These are phyloP conservation scores for Gila robusta DNA, from an alignment of 2,797 vertebrate genomes.

Conservation along the genomic window DNA sequence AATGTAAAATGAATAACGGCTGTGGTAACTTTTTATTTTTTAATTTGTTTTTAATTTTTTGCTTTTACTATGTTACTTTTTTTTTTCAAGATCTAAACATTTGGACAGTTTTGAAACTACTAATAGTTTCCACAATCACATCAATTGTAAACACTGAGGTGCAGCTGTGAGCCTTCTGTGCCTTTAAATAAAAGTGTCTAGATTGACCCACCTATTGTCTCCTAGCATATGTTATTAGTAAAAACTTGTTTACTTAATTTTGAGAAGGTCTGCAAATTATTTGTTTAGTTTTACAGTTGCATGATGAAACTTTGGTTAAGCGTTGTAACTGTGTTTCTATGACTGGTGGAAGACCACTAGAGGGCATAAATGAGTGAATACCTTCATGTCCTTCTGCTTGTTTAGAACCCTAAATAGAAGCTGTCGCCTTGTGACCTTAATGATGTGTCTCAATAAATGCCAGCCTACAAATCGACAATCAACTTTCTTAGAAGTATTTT, in stretches of 20 bases:
- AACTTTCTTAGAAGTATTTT: background rate
- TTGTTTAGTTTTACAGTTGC: background rate
- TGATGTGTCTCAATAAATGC: background rate
- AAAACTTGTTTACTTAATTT: background rate
- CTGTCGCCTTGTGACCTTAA: background rate
- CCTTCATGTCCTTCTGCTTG: background rate
- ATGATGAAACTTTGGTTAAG: background rate
- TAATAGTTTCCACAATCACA: conserved; percentile 4
- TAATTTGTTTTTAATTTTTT: conserved; percentile 6
- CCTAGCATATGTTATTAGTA: conserved; percentile 6
- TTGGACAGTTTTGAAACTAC: background rate
- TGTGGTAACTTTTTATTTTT: conserved; percentile 6
- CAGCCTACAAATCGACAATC: background rate
- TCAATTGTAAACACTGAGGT: conserved; percentile 31
- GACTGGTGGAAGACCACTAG: background rate
- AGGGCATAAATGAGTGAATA: background rate
- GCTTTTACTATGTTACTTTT: conserved; percentile 8
- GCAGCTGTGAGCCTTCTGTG: conserved; percentile 42
- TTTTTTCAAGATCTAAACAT: background rate
- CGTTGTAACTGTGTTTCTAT: background rate
- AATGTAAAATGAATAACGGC: conserved; percentile 31
- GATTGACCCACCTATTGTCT: background rate
- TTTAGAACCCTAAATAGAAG: background rate
- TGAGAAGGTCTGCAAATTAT: background rate
- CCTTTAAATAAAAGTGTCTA: conserved; percentile 47